A percentile compares a stretch with the other conserved stretches of the same genome.
Conservation (phyloP, 2,888 invertebrate genomes). For the Nymphalis c-album region DNA sequence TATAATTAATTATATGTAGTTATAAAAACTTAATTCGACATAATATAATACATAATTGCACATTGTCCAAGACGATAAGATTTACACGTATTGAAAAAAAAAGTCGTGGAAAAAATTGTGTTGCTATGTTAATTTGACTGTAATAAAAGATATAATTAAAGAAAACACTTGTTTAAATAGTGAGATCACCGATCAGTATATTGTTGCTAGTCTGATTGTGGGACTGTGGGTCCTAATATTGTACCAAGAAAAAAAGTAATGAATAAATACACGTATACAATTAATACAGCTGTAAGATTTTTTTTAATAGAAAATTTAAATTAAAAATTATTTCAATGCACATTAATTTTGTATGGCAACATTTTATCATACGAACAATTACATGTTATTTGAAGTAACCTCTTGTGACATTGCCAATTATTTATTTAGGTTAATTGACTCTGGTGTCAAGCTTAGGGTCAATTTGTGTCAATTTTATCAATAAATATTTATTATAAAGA, state of each 20-base stretch:
- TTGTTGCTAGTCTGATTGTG: not conserved
- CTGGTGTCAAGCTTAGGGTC: slow-evolving; percentile 23
- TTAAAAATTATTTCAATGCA: too few relatives aligned
- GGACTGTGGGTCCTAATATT: not conserved
- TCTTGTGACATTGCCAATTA: slow-evolving; percentile 35
- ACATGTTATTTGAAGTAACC: slow-evolving; percentile 4
- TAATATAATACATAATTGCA: not conserved
- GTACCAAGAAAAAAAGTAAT: too few relatives aligned
- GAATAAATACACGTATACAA: too few relatives aligned
- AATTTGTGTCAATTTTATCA: slow-evolving; percentile 32
- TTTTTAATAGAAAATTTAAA: too few relatives aligned
- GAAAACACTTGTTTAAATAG: slow-evolving; percentile 30
- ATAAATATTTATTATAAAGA: slow-evolving; percentile 2
- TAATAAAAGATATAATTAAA: not conserved
- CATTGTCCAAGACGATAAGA: not conserved
- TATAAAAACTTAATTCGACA: too few relatives aligned
- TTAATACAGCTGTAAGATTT: not conserved
- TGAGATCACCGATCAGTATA: slow-evolving; percentile 32
- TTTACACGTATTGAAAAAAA: not conserved
- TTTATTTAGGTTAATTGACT: slow-evolving; percentile 40
- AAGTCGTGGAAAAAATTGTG: too few relatives aligned
- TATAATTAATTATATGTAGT: not conserved
- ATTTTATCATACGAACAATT: slow-evolving; percentile 13
- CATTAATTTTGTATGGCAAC: not conserved
- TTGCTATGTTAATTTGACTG: too few relatives aligned